A percentile compares a stretch with the other conserved stretches of the same genome.
These are phyloP conservation scores for Trichosurus vulpecula DNA, from an alignment of 2,797 vertebrate genomes.

Conservation along the genomic window DNA sequence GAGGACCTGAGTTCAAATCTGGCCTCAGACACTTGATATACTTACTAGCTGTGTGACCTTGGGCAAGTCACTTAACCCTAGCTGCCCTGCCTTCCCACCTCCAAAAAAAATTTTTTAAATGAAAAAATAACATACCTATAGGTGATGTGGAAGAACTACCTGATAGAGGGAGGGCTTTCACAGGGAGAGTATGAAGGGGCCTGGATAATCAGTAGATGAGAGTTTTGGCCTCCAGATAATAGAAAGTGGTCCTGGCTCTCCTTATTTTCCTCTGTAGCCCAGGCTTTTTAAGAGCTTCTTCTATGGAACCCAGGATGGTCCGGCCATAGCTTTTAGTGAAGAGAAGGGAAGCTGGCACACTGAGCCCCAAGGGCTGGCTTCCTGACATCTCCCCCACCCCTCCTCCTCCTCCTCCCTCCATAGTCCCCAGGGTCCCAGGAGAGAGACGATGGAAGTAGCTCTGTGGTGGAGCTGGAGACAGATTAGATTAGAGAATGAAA, in stretches of 20 bases:
- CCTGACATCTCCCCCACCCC: not conserved
- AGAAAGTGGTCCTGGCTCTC: not conserved
- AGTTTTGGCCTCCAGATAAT: not conserved
- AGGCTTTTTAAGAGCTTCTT: not conserved
- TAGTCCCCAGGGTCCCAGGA: conserved; percentile 55
- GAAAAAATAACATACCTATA: not conserved
- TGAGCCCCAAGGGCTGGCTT: not conserved
- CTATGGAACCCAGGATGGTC: not conserved
- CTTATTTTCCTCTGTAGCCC: not conserved
- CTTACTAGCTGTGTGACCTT: no score
- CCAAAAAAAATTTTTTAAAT: no score
- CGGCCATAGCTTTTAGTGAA: not conserved
- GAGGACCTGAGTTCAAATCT: no score
- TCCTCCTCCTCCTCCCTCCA: conserved; percentile 13
- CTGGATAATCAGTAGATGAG: not conserved
- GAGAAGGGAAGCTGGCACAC: not conserved
- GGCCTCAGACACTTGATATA: no score
- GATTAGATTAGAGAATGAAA: conserved; percentile 66
- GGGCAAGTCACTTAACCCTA: no score
- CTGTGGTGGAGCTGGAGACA: conserved; percentile 69
- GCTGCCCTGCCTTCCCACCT: no score
- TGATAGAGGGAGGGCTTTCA: not conserved
- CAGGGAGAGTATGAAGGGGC: not conserved
- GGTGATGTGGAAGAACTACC: not conserved
- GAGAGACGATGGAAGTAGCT: conserved; percentile 43